phyloP scores from a whole-genome alignment of 2,797 vertebrate species.

The Tangara arthus region DNA sequence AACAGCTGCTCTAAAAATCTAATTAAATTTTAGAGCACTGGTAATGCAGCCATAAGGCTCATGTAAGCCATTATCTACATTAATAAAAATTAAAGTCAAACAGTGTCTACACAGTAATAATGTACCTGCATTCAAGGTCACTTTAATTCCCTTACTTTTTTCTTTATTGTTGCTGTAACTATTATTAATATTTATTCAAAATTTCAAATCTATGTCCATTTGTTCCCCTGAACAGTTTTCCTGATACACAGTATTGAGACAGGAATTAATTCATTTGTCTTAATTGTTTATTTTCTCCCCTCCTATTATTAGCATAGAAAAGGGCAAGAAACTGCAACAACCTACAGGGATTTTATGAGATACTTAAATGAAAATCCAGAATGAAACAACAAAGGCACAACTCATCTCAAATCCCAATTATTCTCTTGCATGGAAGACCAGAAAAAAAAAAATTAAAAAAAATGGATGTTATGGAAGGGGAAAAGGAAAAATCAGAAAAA shows the following conservation, averaged over 20 bases:
- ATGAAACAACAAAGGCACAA: rapidly evolving
- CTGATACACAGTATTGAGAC: background rate
- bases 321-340: background rate
- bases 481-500: background rate
- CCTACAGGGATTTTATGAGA: background rate
- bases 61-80: slow-evolving; percentile 76
- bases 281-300: background rate
- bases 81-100: slow-evolving; percentile 79
- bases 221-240: background rate
- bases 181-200: slow-evolving; percentile 47
- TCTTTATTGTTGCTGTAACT: slow-evolving; percentile 44
- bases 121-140: slow-evolving; percentile 70
- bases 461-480: background rate
- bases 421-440: background rate
- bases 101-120: slow-evolving; percentile 57
- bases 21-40: slow-evolving; percentile 78
- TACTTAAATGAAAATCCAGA: background rate
- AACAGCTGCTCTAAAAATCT: slow-evolving; percentile 74
- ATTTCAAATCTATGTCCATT: background rate
- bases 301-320: background rate
- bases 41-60: slow-evolving; percentile 74
- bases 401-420: background rate
- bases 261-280: background rate
- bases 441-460: background rate
- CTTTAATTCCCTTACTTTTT: slow-evolving; percentile 47